A percentile compares a stretch with the other conserved stretches of the same genome.
Evolutionary conservation across 2,797 vertebrate species (phyloP).

Genomic region (Gadopsis bispinosus): DNA sequence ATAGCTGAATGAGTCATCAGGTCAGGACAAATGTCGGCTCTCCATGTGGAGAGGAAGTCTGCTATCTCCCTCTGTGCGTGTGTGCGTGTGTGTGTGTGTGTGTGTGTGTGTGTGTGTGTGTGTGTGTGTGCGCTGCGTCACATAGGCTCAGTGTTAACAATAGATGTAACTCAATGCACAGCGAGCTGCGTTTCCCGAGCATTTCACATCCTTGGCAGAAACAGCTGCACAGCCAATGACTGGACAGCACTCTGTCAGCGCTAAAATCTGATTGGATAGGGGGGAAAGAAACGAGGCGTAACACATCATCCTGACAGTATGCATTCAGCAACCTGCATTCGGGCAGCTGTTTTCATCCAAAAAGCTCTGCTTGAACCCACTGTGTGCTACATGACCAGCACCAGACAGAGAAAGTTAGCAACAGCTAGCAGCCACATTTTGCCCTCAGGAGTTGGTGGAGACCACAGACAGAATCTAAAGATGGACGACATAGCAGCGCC

Average conservation of each 20-base stretch:
- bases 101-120: slow-evolving; percentile 34
- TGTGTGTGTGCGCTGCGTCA: slow-evolving; percentile 24
- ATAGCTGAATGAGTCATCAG: slow-evolving; percentile 61
- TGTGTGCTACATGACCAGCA: too few relatives aligned
- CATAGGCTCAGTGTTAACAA: slow-evolving; percentile 18
- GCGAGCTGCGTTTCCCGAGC: slow-evolving; percentile 1
- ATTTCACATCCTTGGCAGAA: slow-evolving; percentile 9
- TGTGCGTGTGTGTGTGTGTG: slow-evolving; percentile 39
- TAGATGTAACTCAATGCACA: slow-evolving; percentile 23
- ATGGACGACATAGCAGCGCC: too few relatives aligned
- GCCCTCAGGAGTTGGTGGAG: background rate
- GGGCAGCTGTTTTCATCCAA: background rate
- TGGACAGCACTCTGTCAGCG: background rate
- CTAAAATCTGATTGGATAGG: slow-evolving; percentile 17
- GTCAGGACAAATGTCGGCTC: slow-evolving; percentile 48
- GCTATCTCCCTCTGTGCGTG: slow-evolving; percentile 30
- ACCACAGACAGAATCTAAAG: background rate
- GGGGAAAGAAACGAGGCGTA: background rate
- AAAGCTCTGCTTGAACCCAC: background rate
- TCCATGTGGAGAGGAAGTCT: slow-evolving; percentile 38
- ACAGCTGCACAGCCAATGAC: slow-evolving; percentile 18
- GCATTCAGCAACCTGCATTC: background rate
- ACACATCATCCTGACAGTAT: background rate
- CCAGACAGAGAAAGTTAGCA: background rate
- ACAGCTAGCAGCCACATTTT: background rate